Evolutionary conservation across 2,888 invertebrate species (phyloP), one percentile per base, ranked within the genome.

Genomic region (Drosophila recens): DNA sequence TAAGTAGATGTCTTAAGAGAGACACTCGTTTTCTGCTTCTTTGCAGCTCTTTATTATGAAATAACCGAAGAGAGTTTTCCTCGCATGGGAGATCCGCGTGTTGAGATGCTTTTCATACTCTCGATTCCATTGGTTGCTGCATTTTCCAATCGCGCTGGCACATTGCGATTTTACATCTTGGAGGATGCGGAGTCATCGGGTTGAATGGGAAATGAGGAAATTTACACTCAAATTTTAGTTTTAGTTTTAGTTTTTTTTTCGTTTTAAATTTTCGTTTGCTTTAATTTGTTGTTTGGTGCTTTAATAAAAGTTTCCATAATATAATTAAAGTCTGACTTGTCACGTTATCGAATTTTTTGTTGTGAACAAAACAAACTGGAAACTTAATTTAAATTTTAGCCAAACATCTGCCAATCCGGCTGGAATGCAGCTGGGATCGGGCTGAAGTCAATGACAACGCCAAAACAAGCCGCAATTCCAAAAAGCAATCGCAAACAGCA

Each of bases 81-180:
- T 23, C 45, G 53, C 4, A 67, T 85, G 63, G 66, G 46, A 5
- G 62, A 82, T 33, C 67, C 89, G 15, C 58, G 63, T 6, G 38
- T 73, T 8, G 73, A 87, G 57, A 40, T 82, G 51, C 48, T 58
- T 11, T 89, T 81, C n/a, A 9, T 84, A 17, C 64, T 89, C 15
- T 68, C 71, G 8, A 48, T 73, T 17, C 87, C 87, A 0, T 70
- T 52, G 42, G 15, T 89, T 5, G 65, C 71, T 13, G 69, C 85
- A 5, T 84, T 53, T 23, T 20, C 71, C 36, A 87, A 82, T 38
- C 45, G 52, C 9, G 38, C 51, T 20, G 83, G 89, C 15, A 87
- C 83, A 1, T 51, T 72, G 11, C 66, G 70, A 0, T 89, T 84
- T 33, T 83, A 66, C 15, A 13, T 53, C 4, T 30, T 72, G 1